These are phyloP conservation scores for Micropterix aruncella DNA, from an alignment of 2,888 invertebrate genomes.

Conservation along the genomic window DNA sequence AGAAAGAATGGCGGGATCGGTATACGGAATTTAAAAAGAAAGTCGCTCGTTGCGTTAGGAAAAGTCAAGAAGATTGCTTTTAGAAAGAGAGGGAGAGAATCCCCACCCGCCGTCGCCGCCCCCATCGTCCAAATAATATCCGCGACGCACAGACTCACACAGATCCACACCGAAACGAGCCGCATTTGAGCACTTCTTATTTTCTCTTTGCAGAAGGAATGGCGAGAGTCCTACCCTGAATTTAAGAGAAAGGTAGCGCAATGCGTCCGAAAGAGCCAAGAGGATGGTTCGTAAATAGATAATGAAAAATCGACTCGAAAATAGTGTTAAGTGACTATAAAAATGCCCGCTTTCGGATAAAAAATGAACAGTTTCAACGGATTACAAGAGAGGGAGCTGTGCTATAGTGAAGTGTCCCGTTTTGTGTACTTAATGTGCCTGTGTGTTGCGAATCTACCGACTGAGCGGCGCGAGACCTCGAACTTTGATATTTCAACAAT, in stretches of 20 bases:
- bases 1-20: conserved; percentile 99
- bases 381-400: conserved; percentile 13
- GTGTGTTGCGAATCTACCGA: too few species aligned
- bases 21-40: conserved; percentile 95
- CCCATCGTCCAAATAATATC: too few species aligned
- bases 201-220: conserved; percentile 79
- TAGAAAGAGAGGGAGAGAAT: conserved; percentile 39
- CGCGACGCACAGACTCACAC: too few species aligned
- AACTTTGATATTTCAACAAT: too few species aligned
- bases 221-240: conserved; percentile 93
- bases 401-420: not conserved
- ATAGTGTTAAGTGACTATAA: not conserved
- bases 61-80: conserved; percentile 97
- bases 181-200: conserved; percentile 21
- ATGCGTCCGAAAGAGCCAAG: conserved; percentile 98
- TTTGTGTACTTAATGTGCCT: not conserved
- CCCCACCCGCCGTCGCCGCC: conserved; percentile 17
- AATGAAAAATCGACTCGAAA: conserved; percentile 15
- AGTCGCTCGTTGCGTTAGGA: conserved; percentile 95
- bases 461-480: too few species aligned
- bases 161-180: too few species aligned
- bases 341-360: too few species aligned
- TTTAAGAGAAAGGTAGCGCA: conserved; percentile 96
- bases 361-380: too few species aligned
- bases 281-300: conserved; percentile 85